These are phyloP conservation scores for Cercocebus atys DNA, from an alignment of 2,113 vertebrate genomes.

Conservation along the genomic window DNA sequence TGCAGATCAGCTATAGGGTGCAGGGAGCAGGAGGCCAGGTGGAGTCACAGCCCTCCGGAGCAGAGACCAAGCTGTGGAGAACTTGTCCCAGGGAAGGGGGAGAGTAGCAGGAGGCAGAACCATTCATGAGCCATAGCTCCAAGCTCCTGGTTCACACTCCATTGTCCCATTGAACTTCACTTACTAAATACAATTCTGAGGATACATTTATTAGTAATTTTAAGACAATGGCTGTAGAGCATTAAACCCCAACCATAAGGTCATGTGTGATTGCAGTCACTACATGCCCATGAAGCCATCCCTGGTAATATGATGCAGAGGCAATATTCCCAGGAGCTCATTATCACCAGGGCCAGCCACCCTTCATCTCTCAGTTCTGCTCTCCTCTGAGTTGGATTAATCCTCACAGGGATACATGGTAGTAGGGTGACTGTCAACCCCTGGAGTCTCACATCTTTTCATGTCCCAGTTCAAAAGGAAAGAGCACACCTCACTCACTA, in stretches of 20 bases:
- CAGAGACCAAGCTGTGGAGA: background rate
- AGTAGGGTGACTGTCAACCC: background rate
- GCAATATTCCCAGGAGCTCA: background rate
- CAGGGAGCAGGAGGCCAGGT: background rate
- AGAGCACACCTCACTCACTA: background rate
- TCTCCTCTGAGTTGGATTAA: background rate
- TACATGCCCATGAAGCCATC: background rate
- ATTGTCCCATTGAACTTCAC: background rate
- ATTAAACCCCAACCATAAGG: background rate
- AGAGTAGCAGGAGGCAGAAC: background rate
- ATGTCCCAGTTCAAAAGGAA: background rate
- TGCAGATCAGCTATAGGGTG: background rate
- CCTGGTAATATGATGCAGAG: background rate
- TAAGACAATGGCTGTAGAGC: background rate
- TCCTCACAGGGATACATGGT: background rate
- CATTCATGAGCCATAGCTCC: background rate
- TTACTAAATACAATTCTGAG: background rate
- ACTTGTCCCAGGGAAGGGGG: background rate
- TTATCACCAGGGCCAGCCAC: rapidly evolving
- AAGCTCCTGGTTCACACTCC: background rate
- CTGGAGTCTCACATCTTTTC: background rate
- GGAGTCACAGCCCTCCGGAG: too few species aligned
- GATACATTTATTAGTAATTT: background rate
- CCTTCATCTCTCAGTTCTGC: background rate
- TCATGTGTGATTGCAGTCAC: background rate